Percentiles rank a stretch among this genome's conserved stretches.
These are phyloP conservation scores for Pangasianodon gigas DNA, from an alignment of 2,113 vertebrate genomes.

Conservation along the genomic window DNA sequence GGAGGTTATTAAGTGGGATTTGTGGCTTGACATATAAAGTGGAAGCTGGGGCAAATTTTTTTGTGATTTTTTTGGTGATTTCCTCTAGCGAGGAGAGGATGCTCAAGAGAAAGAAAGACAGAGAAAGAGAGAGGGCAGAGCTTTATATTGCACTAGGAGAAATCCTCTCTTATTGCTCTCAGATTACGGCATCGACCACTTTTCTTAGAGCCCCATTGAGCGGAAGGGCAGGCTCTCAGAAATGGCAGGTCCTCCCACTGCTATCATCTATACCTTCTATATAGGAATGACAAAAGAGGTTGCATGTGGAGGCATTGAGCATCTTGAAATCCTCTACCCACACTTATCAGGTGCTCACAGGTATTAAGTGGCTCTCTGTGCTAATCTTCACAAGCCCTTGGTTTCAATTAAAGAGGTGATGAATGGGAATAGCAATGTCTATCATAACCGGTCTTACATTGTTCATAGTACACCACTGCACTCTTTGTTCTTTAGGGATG, in stretches of 20 bases:
- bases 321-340: slow-evolving; percentile 58
- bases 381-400: slow-evolving; percentile 52
- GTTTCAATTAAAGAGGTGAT: slow-evolving; percentile 40
- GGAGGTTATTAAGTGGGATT: slow-evolving; percentile 72
- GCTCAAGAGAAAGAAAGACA: slow-evolving; percentile 2
- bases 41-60: slow-evolving; percentile 55
- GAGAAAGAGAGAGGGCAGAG: slow-evolving; percentile 29
- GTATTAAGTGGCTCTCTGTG: slow-evolving; percentile 46
- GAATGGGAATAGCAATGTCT: not conserved
- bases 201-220: slow-evolving; percentile 56
- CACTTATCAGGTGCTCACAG: slow-evolving; percentile 40
- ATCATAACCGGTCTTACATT: not conserved
- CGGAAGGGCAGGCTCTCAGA: slow-evolving; percentile 42
- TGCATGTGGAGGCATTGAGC: slow-evolving; percentile 42
- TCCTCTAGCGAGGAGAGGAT: slow-evolving; percentile 51
- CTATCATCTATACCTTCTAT: slow-evolving; percentile 58
- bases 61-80: slow-evolving; percentile 56
- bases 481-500: not conserved
- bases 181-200: slow-evolving; percentile 69
- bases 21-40: slow-evolving; percentile 69
- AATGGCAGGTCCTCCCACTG: slow-evolving; percentile 6
- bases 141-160: slow-evolving; percentile 57
- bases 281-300: slow-evolving; percentile 49
- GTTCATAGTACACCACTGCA: not conserved
- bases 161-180: slow-evolving; percentile 65